Conservation (phyloP, 2,113 vertebrate species). For the Anthoscopus minutus region DNA sequence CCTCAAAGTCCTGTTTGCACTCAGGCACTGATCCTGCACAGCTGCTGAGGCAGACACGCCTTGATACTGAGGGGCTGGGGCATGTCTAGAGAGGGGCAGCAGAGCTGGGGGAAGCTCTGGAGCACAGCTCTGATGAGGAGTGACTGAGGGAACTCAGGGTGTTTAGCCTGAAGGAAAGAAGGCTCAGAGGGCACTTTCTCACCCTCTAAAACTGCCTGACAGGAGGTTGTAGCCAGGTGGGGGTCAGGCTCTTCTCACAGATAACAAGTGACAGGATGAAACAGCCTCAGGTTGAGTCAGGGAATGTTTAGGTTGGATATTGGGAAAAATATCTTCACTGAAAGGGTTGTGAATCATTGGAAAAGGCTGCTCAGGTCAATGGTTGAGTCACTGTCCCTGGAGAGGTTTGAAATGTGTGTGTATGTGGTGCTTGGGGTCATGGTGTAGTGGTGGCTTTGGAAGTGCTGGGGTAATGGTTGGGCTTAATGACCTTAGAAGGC, state of each 20-base stretch:
- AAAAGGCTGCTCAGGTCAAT: background rate
- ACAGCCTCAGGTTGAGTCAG: background rate
- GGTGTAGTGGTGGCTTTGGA: background rate
- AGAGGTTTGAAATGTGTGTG: background rate
- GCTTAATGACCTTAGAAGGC: background rate
- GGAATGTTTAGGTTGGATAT: background rate
- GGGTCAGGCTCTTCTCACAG: background rate
- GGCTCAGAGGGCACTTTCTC: background rate
- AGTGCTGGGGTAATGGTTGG: background rate
- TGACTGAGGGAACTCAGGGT: background rate
- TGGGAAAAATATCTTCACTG: background rate
- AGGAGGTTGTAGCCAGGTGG: background rate
- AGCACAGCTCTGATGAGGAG: background rate
- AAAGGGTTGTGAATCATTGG: background rate
- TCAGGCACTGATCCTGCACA: background rate
- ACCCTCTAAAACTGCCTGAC: background rate
- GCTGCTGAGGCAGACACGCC: background rate
- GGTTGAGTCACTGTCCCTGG: background rate
- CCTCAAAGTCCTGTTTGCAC: background rate
- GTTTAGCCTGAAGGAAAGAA: background rate
- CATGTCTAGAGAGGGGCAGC: background rate
- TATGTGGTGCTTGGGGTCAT: background rate
- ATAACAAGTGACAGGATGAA: background rate
- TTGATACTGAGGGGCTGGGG: rapidly evolving
- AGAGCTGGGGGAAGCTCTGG: background rate